These are phyloP conservation scores for Pluvianellus socialis DNA, from an alignment of 2,113 vertebrate species.

Conservation along the genomic window DNA sequence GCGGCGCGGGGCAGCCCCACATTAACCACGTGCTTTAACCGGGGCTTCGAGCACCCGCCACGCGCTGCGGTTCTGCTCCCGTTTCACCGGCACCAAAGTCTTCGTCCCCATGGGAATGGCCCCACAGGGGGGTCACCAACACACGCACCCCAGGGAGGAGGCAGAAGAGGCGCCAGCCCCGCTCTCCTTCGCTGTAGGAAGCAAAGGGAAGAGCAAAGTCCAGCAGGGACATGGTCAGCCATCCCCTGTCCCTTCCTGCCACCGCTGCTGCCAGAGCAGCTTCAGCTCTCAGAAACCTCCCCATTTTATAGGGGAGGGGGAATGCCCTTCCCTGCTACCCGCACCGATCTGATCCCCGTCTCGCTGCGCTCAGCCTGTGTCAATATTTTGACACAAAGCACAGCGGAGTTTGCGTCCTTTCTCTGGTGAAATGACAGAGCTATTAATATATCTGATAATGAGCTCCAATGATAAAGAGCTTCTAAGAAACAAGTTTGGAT, in stretches of 20 bases:
- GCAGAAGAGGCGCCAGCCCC: not conserved
- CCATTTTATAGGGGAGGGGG: not conserved
- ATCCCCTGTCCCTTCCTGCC: not conserved
- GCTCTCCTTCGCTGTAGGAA: not conserved
- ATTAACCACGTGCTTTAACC: not conserved
- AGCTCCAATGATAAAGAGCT: not conserved
- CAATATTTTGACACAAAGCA: constrained; percentile 16
- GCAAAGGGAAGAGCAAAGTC: not conserved
- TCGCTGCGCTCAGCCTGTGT: not conserved
- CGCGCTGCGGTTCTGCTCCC: not conserved
- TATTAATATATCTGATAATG: not conserved
- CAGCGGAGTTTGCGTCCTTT: not conserved
- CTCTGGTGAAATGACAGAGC: not conserved
- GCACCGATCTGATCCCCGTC: not conserved
- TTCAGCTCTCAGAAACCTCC: not conserved
- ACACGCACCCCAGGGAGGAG: not conserved
- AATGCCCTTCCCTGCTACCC: not conserved
- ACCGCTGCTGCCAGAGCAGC: not conserved
- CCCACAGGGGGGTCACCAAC: not conserved
- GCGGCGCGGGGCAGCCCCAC: not conserved
- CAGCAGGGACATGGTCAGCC: too few species aligned
- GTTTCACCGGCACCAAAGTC: not conserved
- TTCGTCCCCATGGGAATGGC: too few species aligned
- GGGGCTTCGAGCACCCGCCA: not conserved
- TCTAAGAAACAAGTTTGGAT: not conserved